Evolutionary conservation across 2,888 invertebrate genomes (phyloP), one percentile per base, ranked within the genome.

Genomic region (Dryadula phaetusa): DNA sequence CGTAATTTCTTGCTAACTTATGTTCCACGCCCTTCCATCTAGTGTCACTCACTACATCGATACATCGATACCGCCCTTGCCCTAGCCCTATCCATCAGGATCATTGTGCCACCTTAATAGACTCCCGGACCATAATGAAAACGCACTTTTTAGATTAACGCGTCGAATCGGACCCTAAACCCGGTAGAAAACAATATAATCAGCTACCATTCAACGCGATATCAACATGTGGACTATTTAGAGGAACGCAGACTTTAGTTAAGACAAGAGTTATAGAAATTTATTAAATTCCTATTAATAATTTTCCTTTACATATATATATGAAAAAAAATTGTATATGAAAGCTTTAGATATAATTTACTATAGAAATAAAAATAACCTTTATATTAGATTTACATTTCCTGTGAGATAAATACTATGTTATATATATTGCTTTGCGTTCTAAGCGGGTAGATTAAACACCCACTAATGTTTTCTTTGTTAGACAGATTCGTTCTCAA

Each of bases 141-240:
- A 81, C 81, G 87, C 88, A 84, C 83, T 86, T 90, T 87, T 85
- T 85, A 86, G 88, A 92, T 90, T 89, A 89, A 86, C 91, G 89
- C 84, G 79, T 83, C 89, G 86, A 90, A 91, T 89, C 82, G 81
- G 75, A 79, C 85, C 85, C 87, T 78, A 82, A 83, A 83, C 80
- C 79, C 82, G 80, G 78, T 82, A 84, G 77, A 83, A 90, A 89
- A 92, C 91, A 92, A 92, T 91, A 90, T 89, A 92, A 92, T 92
- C 90, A 92, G 89, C 89, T 84, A 87, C 89, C 79, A 92, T 92
- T 91, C 74, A 76, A 70, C 82, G 63, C 64, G 69, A 28, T 73
- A 70, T 69, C 72, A 70, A 72, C 67, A 66, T 71, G 71, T 79
- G 69, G 70, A 62, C 54, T 68, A 53, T 58, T 62, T 37, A 6